Evolutionary conservation across 2,797 vertebrate species (phyloP).

Genomic region (Gymnoscopelus microlampas): DNA sequence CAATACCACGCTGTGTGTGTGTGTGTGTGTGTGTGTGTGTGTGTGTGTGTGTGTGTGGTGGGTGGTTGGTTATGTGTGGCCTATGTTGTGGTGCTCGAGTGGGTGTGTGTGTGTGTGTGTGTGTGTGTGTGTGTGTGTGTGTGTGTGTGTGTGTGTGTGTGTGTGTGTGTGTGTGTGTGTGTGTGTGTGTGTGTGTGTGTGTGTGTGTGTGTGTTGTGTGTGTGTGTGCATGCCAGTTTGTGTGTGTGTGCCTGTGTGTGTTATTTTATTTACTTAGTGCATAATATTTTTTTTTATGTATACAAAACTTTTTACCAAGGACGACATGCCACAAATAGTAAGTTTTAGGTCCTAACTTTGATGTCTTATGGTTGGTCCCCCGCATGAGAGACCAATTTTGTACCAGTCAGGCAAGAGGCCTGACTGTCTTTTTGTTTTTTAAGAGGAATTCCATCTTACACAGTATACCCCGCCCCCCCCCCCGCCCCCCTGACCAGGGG

Average conservation of each 20-base stretch:
- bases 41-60: constrained; percentile 27
- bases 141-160: background rate
- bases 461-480: too few species aligned
- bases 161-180: background rate
- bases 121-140: background rate
- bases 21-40: constrained; percentile 12
- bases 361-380: too few species aligned
- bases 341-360: too few species aligned
- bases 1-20: constrained; percentile 17
- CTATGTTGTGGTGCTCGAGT: too few species aligned
- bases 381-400: too few species aligned
- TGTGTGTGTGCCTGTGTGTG: background rate
- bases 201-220: background rate
- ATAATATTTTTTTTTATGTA: constrained; percentile 5
- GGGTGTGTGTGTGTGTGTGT: background rate
- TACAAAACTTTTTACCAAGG: too few species aligned
- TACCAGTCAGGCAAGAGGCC: too few species aligned
- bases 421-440: too few species aligned
- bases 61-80: constrained; percentile 13
- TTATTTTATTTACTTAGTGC: constrained; percentile 26
- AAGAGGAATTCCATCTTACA: too few species aligned
- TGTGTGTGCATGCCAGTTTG: background rate
- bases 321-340: too few species aligned
- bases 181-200: background rate
- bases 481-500: too few species aligned